A percentile compares a stretch with the other conserved stretches of the same genome.
Conservation (phyloP, 2,888 invertebrate species). For the Ochropleura leucogaster region DNA sequence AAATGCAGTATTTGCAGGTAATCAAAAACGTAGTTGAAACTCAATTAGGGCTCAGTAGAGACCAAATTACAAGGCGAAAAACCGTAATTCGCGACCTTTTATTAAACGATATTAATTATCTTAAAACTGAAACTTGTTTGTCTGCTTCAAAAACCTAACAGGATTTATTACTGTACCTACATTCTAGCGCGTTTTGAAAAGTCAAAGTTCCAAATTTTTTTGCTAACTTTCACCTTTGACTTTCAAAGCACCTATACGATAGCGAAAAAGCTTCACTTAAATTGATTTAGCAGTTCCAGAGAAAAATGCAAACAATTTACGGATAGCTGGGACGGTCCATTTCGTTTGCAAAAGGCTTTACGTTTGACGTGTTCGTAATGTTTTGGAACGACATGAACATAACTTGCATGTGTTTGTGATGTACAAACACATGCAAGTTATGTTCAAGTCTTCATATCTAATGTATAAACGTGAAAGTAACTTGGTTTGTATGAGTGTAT, state of each 20-base stretch:
- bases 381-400: constrained; percentile 34
- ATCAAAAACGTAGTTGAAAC: constrained; percentile 15
- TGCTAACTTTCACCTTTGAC: not conserved
- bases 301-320: constrained; percentile 39
- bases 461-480: no score
- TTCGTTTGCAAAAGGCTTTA: constrained; percentile 18
- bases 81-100: constrained; percentile 11
- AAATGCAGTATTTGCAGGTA: not conserved
- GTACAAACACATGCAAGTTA: not conserved
- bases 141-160: no score
- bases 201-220: not conserved
- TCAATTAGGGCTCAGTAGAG: constrained; percentile 13
- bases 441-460: no score
- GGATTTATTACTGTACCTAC: no score
- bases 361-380: constrained; percentile 33
- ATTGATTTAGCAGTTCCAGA: constrained; percentile 44
- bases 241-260: not conserved
- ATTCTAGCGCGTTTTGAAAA: not conserved
- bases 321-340: constrained; percentile 16
- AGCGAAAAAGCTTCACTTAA: constrained; percentile 17
- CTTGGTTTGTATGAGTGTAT: no score
- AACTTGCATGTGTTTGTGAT: not conserved
- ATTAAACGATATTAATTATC: constrained; percentile 1
- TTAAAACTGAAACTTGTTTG: not conserved
- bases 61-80: constrained; percentile 29